phyloP scores from a whole-genome alignment of 2,888 invertebrate genomes.

The Formica aserva region DNA sequence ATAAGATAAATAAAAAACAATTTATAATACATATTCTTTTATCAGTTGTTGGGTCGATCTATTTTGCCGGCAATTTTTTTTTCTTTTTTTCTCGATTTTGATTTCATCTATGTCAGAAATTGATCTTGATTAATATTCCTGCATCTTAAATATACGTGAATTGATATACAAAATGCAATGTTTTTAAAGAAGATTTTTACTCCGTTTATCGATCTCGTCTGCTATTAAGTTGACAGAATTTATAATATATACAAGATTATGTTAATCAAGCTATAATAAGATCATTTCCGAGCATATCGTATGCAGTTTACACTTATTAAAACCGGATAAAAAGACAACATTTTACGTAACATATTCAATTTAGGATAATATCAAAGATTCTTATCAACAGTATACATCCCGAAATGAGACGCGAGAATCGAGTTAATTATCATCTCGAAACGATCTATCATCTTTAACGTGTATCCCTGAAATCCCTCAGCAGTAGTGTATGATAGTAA shows the following conservation, averaged over 20 bases:
- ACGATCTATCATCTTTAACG: background rate
- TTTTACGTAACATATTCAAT: background rate
- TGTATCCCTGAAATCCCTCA: background rate
- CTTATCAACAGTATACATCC: background rate
- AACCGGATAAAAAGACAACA: background rate
- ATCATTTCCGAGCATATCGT: background rate
- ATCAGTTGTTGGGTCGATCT: background rate
- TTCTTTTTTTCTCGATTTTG: background rate
- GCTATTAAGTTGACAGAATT: background rate
- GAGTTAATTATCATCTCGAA: background rate
- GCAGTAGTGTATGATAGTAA: background rate
- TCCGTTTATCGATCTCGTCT: background rate
- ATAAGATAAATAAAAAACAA: background rate
- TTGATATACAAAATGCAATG: background rate
- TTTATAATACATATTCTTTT: background rate
- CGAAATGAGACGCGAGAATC: background rate
- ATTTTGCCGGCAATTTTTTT: background rate
- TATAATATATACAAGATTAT: background rate
- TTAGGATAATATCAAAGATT: background rate
- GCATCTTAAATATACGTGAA: background rate
- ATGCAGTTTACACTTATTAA: background rate
- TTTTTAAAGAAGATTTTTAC: background rate
- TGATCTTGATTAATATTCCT: background rate
- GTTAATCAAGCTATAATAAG: background rate
- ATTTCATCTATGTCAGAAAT: background rate